Evolutionary conservation across 2,888 invertebrate species (phyloP).

Genomic region (Cabera pusaria): DNA sequence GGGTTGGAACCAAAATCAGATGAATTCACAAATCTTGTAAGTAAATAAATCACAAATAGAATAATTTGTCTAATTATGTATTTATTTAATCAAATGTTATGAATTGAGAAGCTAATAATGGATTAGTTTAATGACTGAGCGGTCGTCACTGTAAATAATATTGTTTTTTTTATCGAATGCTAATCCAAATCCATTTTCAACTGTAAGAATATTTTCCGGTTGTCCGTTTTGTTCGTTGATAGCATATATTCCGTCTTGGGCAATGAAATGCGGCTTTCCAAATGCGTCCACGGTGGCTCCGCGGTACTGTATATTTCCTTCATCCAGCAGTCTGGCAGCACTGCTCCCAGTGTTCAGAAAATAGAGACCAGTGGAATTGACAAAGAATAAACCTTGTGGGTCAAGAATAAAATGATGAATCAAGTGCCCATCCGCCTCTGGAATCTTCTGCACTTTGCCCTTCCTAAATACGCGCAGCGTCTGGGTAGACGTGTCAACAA

Average conservation of each 20-base stretch:
- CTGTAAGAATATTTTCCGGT: slow-evolving; percentile 37
- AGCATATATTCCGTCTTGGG: slow-evolving; percentile 54
- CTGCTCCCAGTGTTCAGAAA: slow-evolving; percentile 38
- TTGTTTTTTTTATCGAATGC: slow-evolving; percentile 59
- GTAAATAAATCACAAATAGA: not conserved
- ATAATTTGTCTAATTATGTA: no score
- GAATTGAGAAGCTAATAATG: slow-evolving; percentile 20
- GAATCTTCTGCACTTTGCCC: slow-evolving; percentile 32
- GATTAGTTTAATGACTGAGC: slow-evolving; percentile 50
- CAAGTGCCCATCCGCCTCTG: slow-evolving; percentile 41
- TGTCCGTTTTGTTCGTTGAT: slow-evolving; percentile 42
- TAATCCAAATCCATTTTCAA: slow-evolving; percentile 54
- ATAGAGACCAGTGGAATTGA: slow-evolving; percentile 49
- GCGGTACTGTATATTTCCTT: slow-evolving; percentile 44
- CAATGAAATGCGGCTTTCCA: slow-evolving; percentile 50
- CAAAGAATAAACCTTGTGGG: slow-evolving; percentile 47
- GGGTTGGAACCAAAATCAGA: no score
- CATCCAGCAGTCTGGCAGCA: slow-evolving; percentile 38
- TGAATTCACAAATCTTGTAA: no score
- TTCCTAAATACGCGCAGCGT: slow-evolving; percentile 43
- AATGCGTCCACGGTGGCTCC: slow-evolving; percentile 48
- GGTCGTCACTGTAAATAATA: slow-evolving; percentile 55
- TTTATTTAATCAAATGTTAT: slow-evolving; percentile 1
- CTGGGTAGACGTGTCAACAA: slow-evolving; percentile 54
- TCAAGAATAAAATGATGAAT: slow-evolving; percentile 56